Conservation (phyloP, 2,113 vertebrate genomes). For the Zootoca vivipara region DNA sequence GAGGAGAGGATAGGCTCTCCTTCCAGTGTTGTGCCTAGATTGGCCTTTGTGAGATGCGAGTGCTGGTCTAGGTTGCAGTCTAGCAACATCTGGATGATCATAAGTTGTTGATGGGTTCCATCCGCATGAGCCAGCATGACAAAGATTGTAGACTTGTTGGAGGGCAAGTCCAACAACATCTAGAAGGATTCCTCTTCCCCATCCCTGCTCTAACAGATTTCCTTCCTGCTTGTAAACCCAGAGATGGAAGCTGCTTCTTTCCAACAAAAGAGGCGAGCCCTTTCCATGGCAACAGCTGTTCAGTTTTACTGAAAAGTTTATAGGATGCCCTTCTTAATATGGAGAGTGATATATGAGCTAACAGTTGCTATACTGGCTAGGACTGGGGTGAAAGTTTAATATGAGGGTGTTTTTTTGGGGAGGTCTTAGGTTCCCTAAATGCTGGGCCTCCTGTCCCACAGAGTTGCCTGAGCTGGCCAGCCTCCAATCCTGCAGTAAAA, state of each 20-base stretch:
- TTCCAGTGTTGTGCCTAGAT: too few relatives aligned
- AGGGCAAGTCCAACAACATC: background rate
- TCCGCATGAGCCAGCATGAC: background rate
- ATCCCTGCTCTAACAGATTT: background rate
- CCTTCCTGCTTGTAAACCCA: background rate
- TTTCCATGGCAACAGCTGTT: background rate
- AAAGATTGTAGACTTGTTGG: too few relatives aligned
- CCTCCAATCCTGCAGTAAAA: background rate
- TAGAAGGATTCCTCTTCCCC: background rate
- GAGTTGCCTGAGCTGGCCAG: conserved; percentile 4
- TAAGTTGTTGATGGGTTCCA: too few relatives aligned
- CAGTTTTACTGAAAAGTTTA: background rate
- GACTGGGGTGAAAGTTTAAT: background rate
- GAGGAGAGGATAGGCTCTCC: too few relatives aligned
- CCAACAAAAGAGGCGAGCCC: background rate
- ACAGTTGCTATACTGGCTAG: background rate
- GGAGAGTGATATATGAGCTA: background rate
- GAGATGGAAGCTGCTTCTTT: background rate
- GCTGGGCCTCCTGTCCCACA: background rate
- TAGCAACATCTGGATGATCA: too few relatives aligned
- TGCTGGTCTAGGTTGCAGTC: too few relatives aligned
- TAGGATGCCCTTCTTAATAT: background rate
- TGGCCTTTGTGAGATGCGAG: too few relatives aligned
- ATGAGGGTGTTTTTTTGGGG: too few relatives aligned
- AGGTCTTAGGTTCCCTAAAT: background rate